Conservation (phyloP, 2,113 vertebrate species). For the Tyto alba region DNA sequence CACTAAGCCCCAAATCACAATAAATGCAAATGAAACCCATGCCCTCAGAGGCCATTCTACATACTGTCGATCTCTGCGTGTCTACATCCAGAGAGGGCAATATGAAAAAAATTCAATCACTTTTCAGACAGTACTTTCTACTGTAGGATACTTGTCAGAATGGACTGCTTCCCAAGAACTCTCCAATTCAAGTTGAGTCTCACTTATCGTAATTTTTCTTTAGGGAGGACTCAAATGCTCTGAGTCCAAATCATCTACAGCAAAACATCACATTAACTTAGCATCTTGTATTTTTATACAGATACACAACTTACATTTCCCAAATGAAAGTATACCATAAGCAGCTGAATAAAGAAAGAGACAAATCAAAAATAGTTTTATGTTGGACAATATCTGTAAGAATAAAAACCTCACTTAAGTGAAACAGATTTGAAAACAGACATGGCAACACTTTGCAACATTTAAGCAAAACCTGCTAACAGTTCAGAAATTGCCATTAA, state of each 20-base stretch:
- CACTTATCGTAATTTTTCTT: background rate
- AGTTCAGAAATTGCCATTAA: slow-evolving; percentile 7
- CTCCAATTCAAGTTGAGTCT: background rate
- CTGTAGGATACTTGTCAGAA: background rate
- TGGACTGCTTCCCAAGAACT: background rate
- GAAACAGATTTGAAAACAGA: background rate
- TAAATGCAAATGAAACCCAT: background rate
- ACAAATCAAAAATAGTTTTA: background rate
- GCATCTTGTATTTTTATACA: background rate
- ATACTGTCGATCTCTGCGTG: background rate
- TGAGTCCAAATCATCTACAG: background rate
- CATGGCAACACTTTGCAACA: background rate
- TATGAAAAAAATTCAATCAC: background rate
- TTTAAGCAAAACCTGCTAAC: slow-evolving; percentile 23
- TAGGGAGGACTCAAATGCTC: background rate
- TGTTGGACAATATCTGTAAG: background rate
- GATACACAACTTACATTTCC: background rate
- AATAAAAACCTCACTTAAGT: background rate
- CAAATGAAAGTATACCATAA: background rate
- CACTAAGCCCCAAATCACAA: background rate
- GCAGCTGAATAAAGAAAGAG: background rate
- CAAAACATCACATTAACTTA: background rate
- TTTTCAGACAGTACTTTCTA: background rate
- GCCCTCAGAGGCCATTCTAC: background rate
- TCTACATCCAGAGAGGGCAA: background rate